phyloP scores from a whole-genome alignment of 1,140 invertebrate species.

The Philotrypesis tridentata region DNA sequence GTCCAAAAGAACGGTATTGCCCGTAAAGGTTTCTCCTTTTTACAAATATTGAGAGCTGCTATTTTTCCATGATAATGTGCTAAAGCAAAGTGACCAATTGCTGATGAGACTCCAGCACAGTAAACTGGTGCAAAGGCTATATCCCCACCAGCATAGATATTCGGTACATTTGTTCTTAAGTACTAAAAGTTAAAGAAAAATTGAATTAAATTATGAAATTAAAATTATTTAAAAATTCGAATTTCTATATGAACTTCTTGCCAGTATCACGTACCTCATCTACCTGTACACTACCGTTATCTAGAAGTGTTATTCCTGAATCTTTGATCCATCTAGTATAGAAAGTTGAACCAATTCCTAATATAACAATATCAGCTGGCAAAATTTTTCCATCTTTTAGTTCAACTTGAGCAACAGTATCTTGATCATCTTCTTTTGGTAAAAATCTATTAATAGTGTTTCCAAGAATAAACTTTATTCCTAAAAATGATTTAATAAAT shows the following conservation, averaged over 20 bases:
- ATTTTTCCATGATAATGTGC: conserved; percentile 91
- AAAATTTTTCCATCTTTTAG: conserved; percentile 81
- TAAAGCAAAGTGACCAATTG: conserved; percentile 92
- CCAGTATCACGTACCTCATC: conserved; percentile 72
- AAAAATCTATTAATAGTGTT: conserved; percentile 77
- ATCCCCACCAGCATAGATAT: conserved; percentile 92
- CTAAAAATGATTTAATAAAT: conserved; percentile 65
- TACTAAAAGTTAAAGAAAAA: conserved; percentile 73
- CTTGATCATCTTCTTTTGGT: conserved; percentile 74
- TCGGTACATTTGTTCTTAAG: conserved; percentile 84
- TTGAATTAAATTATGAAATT: neutral
- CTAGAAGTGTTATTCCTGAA: conserved; percentile 80
- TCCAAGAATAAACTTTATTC: conserved; percentile 83
- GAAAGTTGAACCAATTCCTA: conserved; percentile 88
- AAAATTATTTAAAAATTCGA: neutral
- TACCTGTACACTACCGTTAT: conserved; percentile 83
- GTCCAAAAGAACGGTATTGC: conserved; percentile 43
- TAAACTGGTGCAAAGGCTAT: conserved; percentile 92
- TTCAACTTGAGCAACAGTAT: conserved; percentile 77
- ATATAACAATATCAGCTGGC: conserved; percentile 85
- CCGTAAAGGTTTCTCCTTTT: conserved; percentile 76
- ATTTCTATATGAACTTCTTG: neutral
- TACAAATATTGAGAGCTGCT: conserved; percentile 88
- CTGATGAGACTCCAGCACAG: conserved; percentile 76
- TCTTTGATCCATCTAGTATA: conserved; percentile 87